Evolutionary conservation across 2,888 invertebrate species (phyloP), one percentile per base, ranked within the genome.

Genomic region (Andrena bucephala): DNA sequence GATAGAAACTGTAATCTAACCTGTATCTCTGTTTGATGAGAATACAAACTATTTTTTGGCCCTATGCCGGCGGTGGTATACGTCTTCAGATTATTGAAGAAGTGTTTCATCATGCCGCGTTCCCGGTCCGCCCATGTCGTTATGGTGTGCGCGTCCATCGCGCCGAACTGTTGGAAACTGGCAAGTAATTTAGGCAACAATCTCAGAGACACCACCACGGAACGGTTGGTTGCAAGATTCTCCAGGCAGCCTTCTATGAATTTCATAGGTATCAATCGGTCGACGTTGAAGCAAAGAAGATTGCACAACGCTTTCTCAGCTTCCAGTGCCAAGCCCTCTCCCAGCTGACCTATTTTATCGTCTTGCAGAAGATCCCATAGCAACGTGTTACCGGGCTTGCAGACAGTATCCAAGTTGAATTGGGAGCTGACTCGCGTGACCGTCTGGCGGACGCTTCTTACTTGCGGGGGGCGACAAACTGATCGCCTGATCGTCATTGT

Each of bases 331-430:
- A 99, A 94, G 0, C 98, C 98, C 94, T 99, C 99, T 0, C 98
- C 98, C 4, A 99, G 94, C 92, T 97, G 97, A 78, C 96, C 96
- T 93, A 98, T 98, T 94, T 96, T 97, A 90, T 97, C 97, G 93
- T 99, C 98, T 94, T 98, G 98, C 85, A 99, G 95, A 84, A 99
- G 95, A 95, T 99, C 99, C 99, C 99, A 99, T 1, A 99, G 95
- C 83, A 99, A 94, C 6, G 99, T 99, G 93, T 97, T 98, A 1
- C 99, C 99, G 57, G 98, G 97, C 89, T 97, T 96, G 93, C 98
- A 98, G 33, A 99, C 98, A 90, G 97, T 96, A 86, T 96, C 96
- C 85, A 96, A 94, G 91, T 95, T 95, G 91, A 95, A 95, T 91
- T 95, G 95, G 0, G 89, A 90, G 63, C 67, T 90, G n/a, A 89